Percentiles rank a stretch among this genome's conserved stretches.
phyloP scores from a whole-genome alignment of 2,113 vertebrate species.

The Ciconia stormi region DNA sequence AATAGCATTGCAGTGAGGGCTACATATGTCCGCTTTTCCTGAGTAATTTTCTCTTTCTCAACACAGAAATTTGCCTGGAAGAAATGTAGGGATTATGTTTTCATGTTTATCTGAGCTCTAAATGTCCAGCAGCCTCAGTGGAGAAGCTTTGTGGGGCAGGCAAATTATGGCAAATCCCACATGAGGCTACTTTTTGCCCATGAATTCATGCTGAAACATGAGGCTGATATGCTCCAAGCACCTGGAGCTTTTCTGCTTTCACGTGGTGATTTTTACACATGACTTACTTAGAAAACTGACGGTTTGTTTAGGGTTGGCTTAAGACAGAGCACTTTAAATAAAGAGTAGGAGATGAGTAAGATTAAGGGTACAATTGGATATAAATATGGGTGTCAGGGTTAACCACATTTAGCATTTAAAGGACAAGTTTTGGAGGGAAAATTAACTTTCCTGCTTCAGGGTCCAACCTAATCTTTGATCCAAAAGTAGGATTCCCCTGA shows the following conservation, averaged over 20 bases:
- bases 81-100: neutral
- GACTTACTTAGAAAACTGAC: neutral
- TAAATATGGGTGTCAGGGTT: neutral
- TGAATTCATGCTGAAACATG: conserved; percentile 1
- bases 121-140: neutral
- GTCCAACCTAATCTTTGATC: neutral
- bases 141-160: neutral
- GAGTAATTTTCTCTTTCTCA: neutral
- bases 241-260: neutral
- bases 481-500: neutral
- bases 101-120: neutral
- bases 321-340: neutral
- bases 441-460: neutral
- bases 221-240: neutral
- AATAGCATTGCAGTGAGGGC: neutral
- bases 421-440: neutral
- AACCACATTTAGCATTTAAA: neutral
- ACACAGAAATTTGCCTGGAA: neutral
- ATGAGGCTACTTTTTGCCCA: neutral
- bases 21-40: rapidly evolving
- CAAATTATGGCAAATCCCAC: neutral
- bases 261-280: neutral
- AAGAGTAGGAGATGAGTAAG: neutral
- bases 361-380: neutral
- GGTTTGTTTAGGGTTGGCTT: conserved; percentile 19